Conservation (phyloP, 2,888 invertebrate genomes). For the Herminia tarsipennalis region DNA sequence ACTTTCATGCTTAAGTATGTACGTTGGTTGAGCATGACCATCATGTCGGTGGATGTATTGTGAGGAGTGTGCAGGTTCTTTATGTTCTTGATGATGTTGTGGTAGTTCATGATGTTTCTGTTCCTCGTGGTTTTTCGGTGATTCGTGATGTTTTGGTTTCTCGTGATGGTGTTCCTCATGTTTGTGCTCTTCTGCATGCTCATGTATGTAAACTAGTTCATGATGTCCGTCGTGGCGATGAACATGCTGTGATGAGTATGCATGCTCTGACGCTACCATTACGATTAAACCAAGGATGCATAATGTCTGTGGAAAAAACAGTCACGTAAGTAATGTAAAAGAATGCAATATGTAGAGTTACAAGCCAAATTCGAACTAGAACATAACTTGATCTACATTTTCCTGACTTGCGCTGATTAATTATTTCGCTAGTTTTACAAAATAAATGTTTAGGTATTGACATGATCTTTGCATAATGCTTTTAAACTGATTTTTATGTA, state of each 20-base stretch:
- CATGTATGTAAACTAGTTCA: constrained; percentile 26
- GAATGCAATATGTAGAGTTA: not conserved
- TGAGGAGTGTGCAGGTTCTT: constrained; percentile 1
- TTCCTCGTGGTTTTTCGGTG: not conserved
- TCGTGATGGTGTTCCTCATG: not conserved
- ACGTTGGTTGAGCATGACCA: not conserved
- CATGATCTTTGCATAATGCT: no score
- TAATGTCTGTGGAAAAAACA: no score
- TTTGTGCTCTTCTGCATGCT: constrained; percentile 5
- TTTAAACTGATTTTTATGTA: no score
- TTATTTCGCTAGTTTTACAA: no score
- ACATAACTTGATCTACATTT: no score
- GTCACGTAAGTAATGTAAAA: no score
- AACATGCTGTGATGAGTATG: constrained; percentile 51
- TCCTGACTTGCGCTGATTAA: no score
- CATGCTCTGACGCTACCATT: constrained; percentile 25
- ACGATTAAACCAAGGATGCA: constrained; percentile 14
- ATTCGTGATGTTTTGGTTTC: no score
- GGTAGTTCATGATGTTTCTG: not conserved
- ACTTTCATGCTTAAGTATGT: not conserved
- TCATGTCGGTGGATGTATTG: constrained; percentile 6
- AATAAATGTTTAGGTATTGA: no score
- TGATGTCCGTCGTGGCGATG: constrained; percentile 47
- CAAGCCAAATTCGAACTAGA: not conserved
- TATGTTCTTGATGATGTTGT: not conserved